Conservation (phyloP, 1,140 invertebrate species). For the Diachasma alloeum region DNA sequence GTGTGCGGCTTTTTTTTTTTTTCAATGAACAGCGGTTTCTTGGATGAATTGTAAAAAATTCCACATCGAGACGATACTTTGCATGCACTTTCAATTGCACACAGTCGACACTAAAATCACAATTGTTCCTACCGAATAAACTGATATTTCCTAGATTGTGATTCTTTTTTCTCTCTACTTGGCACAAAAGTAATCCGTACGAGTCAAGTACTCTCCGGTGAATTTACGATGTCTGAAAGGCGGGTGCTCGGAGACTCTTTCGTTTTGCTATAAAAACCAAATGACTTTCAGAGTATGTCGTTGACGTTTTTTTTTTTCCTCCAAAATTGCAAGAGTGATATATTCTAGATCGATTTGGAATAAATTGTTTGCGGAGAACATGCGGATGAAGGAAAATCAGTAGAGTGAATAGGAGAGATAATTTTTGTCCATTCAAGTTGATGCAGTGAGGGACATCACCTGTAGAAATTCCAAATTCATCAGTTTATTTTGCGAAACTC, state of each 20-base stretch:
- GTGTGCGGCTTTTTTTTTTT: too few relatives aligned
- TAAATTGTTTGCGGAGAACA: background rate
- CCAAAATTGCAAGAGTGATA: background rate
- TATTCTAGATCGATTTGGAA: background rate
- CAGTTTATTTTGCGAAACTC: slow-evolving; percentile 28
- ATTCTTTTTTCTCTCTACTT: slow-evolving; percentile 16
- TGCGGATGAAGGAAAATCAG: background rate
- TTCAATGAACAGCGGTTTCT: background rate
- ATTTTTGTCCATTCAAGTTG: background rate
- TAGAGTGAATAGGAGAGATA: background rate
- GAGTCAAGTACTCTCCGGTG: slow-evolving; percentile 26
- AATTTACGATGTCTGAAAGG: slow-evolving; percentile 43
- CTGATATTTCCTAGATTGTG: background rate
- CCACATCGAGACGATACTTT: background rate
- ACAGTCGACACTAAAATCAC: background rate
- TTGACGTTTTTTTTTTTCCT: background rate
- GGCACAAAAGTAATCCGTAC: slow-evolving; percentile 45
- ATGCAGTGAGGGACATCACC: background rate
- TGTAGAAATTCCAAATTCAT: slow-evolving; percentile 6
- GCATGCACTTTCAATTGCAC: background rate
- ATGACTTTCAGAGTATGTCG: slow-evolving; percentile 6
- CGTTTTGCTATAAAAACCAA: slow-evolving; percentile 23
- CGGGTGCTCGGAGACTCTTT: slow-evolving; percentile 36
- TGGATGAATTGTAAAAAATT: too few relatives aligned
- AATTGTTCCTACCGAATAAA: background rate